Evolutionary conservation across 2,113 vertebrate genomes (phyloP).

Genomic region (Microcebus griseorufus): DNA sequence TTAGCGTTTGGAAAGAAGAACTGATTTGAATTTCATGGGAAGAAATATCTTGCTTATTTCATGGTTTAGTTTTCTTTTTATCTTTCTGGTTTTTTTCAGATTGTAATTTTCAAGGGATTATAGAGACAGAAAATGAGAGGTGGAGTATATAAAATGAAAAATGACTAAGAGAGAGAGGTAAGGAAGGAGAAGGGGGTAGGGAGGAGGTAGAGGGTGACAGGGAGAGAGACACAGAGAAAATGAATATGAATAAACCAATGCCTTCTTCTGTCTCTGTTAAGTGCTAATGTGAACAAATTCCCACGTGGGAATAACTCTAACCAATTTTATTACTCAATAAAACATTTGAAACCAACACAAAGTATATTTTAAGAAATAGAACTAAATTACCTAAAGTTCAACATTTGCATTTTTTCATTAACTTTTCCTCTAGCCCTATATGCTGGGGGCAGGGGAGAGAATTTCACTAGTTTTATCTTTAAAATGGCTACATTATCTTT

Average conservation of each 20-base stretch:
- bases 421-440: constrained; percentile 55
- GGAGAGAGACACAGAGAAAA: neutral
- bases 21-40: constrained; percentile 23
- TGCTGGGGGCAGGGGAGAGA: neutral
- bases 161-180: neutral
- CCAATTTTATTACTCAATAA: constrained; percentile 61
- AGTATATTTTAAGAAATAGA: constrained; percentile 63
- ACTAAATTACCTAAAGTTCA: constrained; percentile 68
- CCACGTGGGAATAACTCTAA: constrained; percentile 51
- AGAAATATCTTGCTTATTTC: constrained; percentile 55
- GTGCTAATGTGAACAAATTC: constrained; percentile 36
- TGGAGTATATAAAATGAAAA: constrained; percentile 34
- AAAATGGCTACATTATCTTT: constrained; percentile 46
- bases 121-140: constrained; percentile 18
- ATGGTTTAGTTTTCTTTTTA: constrained; percentile 44
- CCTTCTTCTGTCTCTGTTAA: neutral
- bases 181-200: neutral
- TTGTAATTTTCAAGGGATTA: constrained; percentile 48
- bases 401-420: constrained; percentile 73
- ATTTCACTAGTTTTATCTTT: constrained; percentile 60
- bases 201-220: neutral
- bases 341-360: constrained; percentile 60
- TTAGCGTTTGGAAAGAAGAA: constrained; percentile 39
- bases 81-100: neutral
- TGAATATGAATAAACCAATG: constrained; percentile 1